Evolutionary conservation across 2,888 invertebrate species (phyloP).

Genomic region (Girardia tigrina): DNA sequence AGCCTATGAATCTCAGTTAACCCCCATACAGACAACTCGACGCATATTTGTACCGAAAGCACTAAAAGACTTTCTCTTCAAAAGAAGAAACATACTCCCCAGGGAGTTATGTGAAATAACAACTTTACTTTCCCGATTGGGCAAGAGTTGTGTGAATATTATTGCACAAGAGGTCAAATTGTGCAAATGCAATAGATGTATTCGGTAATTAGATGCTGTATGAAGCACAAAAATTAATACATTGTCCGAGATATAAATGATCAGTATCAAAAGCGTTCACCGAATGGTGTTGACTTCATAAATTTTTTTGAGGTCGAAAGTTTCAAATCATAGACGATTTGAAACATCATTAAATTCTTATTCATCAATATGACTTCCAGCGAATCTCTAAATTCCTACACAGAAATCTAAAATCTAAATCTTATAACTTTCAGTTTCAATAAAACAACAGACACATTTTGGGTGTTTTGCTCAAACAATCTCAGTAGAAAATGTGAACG

Average conservation of each 20-base stretch:
- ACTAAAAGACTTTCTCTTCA: too few species aligned
- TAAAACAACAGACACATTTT: not conserved
- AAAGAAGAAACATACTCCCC: too few species aligned
- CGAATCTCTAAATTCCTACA: not conserved
- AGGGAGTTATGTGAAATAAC: too few species aligned
- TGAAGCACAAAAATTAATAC: not conserved
- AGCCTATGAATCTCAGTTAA: too few species aligned
- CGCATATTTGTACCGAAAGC: too few species aligned
- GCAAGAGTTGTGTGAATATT: too few species aligned
- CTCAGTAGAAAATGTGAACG: not conserved
- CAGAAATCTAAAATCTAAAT: not conserved
- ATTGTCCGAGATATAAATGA: not conserved
- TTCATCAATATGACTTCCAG: not conserved
- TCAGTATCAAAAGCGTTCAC: not conserved
- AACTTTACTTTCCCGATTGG: too few species aligned
- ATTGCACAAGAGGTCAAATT: too few species aligned
- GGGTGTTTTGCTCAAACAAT: not conserved
- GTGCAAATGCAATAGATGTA: too few species aligned
- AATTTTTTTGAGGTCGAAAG: not conserved
- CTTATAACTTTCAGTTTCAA: not conserved
- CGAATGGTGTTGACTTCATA: not conserved
- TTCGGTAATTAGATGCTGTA: too few species aligned
- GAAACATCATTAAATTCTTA: not conserved
- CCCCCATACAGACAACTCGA: too few species aligned
- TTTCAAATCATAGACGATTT: not conserved